A percentile compares a stretch with the other conserved stretches of the same genome.
Evolutionary conservation across 2,888 invertebrate genomes (phyloP).

Genomic region (Parapristionchus giblindavisi): DNA sequence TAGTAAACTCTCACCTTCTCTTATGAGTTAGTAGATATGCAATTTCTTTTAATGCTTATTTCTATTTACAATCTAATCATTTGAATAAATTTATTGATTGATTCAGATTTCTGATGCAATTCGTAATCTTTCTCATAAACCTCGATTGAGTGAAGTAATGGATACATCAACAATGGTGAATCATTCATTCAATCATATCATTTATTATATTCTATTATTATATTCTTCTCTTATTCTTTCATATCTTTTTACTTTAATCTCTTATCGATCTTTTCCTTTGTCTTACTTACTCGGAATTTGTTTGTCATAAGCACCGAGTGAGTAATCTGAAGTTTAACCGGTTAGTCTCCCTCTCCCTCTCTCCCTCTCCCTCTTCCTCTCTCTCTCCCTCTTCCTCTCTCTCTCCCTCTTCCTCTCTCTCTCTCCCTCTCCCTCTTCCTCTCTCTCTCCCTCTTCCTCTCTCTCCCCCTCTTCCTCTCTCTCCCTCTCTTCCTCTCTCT

Average conservation of each 20-base stretch:
- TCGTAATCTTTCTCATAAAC: conserved; percentile 17
- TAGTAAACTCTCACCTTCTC: too few species aligned
- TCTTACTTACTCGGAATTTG: too few species aligned
- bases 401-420: neutral
- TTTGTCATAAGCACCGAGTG: too few species aligned
- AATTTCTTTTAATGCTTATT: too few species aligned
- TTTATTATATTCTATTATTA: too few species aligned
- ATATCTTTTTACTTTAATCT: too few species aligned
- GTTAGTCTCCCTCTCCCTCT: neutral
- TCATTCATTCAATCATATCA: too few species aligned
- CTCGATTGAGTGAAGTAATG: conserved; percentile 6
- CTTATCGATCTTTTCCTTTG: too few species aligned
- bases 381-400: neutral
- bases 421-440: neutral
- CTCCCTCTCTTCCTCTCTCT: conserved; percentile 2
- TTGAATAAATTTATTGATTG: too few species aligned
- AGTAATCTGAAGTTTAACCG: neutral
- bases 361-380: neutral
- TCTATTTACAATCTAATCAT: too few species aligned
- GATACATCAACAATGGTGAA: conserved; percentile 1
- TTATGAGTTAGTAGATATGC: too few species aligned
- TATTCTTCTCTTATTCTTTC: too few species aligned
- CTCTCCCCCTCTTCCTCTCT: neutral
- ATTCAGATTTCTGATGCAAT: conserved; percentile 5
- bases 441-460: neutral